Percentiles rank a stretch among this genome's conserved stretches.
Conservation (phyloP, 2,888 invertebrate species). For the Zygaena filipendulae region DNA sequence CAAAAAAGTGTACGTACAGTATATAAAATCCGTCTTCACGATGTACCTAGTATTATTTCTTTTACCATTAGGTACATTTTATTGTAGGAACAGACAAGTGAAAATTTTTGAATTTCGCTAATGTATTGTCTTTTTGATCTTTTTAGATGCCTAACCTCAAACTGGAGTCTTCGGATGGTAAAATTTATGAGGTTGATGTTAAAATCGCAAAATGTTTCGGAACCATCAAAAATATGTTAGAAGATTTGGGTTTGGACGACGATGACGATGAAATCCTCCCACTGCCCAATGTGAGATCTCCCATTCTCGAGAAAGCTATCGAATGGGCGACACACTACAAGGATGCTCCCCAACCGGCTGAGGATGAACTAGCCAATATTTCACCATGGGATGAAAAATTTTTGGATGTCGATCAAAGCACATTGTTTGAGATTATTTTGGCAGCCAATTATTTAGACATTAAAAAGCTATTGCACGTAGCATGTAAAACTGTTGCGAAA, state of each 20-base stretch:
- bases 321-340: conserved; percentile 95
- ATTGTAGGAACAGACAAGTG: too few species aligned
- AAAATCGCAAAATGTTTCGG: conserved; percentile 98
- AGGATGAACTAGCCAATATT: conserved; percentile 98
- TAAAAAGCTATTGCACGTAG: conserved; percentile 94
- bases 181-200: conserved; percentile 95
- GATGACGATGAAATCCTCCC: conserved; percentile 96
- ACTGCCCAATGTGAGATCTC: conserved; percentile 96
- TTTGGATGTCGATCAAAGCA: conserved; percentile 97
- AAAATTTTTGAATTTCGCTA: too few species aligned
- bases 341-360: conserved; percentile 95
- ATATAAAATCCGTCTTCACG: too few species aligned
- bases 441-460: conserved; percentile 98
- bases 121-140: too few species aligned
- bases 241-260: conserved; percentile 91
- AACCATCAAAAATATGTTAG: conserved; percentile 98
- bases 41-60: too few species aligned
- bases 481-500: conserved; percentile 98
- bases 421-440: conserved; percentile 94
- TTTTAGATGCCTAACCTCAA: conserved; percentile 92
- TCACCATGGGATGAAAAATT: conserved; percentile 99
- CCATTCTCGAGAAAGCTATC: conserved; percentile 93
- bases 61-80: too few species aligned
- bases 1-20: too few species aligned
- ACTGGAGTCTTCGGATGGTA: conserved; percentile 94